phyloP scores from a whole-genome alignment of 2,888 invertebrate genomes.

The Amorpha juglandis region DNA sequence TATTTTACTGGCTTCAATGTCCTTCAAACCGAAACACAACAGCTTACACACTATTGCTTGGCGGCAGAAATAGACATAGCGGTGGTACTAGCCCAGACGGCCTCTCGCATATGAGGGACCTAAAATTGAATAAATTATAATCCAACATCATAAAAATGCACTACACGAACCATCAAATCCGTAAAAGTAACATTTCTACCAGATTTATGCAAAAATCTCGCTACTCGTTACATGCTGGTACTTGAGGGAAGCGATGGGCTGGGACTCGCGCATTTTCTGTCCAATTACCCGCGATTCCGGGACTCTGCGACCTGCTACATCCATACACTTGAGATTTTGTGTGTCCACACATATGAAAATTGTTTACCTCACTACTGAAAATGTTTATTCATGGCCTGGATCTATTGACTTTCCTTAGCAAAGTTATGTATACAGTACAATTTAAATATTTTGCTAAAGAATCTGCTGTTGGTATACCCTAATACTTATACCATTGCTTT shows the following conservation, averaged over 20 bases:
- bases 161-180: not conserved
- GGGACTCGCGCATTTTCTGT: constrained; percentile 33
- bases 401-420: not conserved
- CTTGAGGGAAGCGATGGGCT: constrained; percentile 13
- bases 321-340: constrained; percentile 37
- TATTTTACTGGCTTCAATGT: no score
- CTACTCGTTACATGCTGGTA: constrained; percentile 17
- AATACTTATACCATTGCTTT: no score
- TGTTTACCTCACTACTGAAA: constrained; percentile 21
- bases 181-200: constrained; percentile 12
- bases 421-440: not conserved
- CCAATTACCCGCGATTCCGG: constrained; percentile 38
- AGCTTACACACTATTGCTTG: no score
- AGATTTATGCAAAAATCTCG: constrained; percentile 21
- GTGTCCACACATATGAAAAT: constrained; percentile 23
- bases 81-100: no score
- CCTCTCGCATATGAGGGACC: no score
- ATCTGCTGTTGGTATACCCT: no score
- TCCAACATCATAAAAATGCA: not conserved
- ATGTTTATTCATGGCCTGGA: not conserved
- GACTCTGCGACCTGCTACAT: constrained; percentile 8
- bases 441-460: no score
- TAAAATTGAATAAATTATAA: no score
- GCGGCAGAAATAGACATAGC: no score
- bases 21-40: no score